These are phyloP conservation scores for Eupelmus urozonus DNA, from an alignment of 2,888 invertebrate genomes.

Conservation along the genomic window DNA sequence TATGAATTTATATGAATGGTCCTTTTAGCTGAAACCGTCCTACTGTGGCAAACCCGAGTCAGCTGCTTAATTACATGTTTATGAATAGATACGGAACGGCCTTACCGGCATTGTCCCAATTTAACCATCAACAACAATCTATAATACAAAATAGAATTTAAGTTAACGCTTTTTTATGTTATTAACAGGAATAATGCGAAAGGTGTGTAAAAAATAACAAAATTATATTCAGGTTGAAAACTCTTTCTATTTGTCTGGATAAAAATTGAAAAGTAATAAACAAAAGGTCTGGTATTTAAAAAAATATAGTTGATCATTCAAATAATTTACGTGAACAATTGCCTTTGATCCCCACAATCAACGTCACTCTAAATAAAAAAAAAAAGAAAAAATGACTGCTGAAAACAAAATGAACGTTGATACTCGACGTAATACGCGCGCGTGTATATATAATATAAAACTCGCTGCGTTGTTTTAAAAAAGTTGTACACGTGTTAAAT, in stretches of 20 bases:
- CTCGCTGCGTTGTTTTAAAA: conserved; percentile 27
- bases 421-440: conserved; percentile 1
- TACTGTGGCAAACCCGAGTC: too few relatives aligned
- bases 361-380: conserved; percentile 33
- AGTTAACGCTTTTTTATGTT: too few relatives aligned
- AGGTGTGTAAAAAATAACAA: not conserved
- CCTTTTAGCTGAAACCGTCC: too few relatives aligned
- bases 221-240: conserved; percentile 7
- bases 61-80: too few relatives aligned
- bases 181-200: not conserved
- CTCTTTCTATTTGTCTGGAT: conserved; percentile 23
- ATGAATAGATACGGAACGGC: too few relatives aligned
- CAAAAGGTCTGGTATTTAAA: conserved; percentile 24
- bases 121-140: too few relatives aligned
- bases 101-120: too few relatives aligned
- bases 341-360: conserved; percentile 30
- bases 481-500: conserved; percentile 21
- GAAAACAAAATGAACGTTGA: conserved; percentile 30
- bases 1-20: too few relatives aligned
- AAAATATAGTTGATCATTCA: conserved; percentile 27
- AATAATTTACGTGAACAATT: conserved; percentile 42
- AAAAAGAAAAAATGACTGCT: conserved; percentile 9
- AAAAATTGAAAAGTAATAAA: conserved; percentile 38
- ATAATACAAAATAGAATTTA: too few relatives aligned
- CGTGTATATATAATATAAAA: conserved; percentile 39